phyloP scores from a whole-genome alignment of 1,140 invertebrate genomes.

The Drosophila kurseongensis region DNA sequence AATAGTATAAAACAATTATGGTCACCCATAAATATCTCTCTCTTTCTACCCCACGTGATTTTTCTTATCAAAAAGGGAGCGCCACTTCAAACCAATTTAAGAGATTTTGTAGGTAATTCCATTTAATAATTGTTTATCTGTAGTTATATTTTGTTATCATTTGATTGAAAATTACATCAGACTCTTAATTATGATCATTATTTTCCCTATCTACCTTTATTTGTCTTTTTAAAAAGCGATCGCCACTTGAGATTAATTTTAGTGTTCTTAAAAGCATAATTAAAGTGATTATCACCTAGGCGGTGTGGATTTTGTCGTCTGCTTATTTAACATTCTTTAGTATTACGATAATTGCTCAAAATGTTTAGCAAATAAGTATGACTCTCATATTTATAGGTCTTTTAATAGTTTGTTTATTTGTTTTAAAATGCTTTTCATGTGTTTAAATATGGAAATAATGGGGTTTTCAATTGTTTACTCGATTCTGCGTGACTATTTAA shows the following conservation, averaged over 20 bases:
- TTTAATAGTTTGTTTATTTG: constrained; percentile 17
- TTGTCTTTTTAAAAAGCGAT: constrained; percentile 6
- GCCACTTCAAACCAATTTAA: constrained; percentile 6
- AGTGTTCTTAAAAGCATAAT: constrained; percentile 1
- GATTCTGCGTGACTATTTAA: constrained; percentile 8
- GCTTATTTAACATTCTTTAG: not conserved
- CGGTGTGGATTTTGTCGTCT: constrained; percentile 1
- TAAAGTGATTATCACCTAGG: constrained; percentile 10
- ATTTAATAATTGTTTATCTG: constrained; percentile 6
- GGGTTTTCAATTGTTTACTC: constrained; percentile 5
- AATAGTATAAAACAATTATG: constrained; percentile 4
- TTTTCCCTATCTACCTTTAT: not conserved
- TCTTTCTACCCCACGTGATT: not conserved
- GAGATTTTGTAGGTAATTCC: not conserved
- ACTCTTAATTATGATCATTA: constrained; percentile 4
- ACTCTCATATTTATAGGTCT: not conserved
- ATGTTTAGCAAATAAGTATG: not conserved
- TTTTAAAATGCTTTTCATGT: not conserved
- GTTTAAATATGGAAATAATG: constrained; percentile 3
- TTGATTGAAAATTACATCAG: constrained; percentile 10
- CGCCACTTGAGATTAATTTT: constrained; percentile 4
- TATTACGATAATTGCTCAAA: constrained; percentile 14
- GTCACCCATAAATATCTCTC: constrained; percentile 2
- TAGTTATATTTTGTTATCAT: not conserved
- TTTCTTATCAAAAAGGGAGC: constrained; percentile 18